Conservation (phyloP, 2,113 vertebrate species). For the Myotis brandtii region DNA sequence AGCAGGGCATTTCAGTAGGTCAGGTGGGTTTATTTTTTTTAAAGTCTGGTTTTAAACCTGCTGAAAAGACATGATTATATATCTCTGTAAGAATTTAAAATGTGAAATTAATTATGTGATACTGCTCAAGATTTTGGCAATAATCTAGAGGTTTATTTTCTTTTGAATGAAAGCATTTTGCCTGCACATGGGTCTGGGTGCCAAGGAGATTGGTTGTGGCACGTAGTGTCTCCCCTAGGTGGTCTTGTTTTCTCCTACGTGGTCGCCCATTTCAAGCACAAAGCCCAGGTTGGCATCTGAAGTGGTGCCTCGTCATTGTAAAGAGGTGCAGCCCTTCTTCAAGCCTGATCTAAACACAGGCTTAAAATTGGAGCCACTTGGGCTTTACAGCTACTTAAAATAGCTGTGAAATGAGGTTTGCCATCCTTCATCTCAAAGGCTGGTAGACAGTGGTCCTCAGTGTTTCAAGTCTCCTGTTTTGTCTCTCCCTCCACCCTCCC, state of each 20-base stretch:
- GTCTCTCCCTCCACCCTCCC: neutral
- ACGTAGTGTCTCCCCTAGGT: conserved; percentile 79
- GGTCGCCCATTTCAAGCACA: conserved; percentile 75
- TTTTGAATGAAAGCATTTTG: conserved; percentile 76
- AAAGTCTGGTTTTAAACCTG: conserved; percentile 68
- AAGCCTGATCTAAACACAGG: conserved; percentile 71
- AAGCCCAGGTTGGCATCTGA: conserved; percentile 73
- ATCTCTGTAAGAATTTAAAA: conserved; percentile 73
- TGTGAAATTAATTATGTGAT: conserved; percentile 70
- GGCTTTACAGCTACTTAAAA: conserved; percentile 80
- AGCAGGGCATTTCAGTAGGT: neutral
- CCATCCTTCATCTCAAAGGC: conserved; percentile 68
- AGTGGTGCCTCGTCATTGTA: conserved; percentile 51
- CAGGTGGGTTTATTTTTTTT: neutral
- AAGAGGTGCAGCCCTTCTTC: conserved; percentile 63
- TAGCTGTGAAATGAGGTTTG: conserved; percentile 66
- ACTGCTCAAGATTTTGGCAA: conserved; percentile 75
- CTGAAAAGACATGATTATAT: conserved; percentile 64
- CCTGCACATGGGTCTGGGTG: conserved; percentile 76
- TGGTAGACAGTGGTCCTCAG: conserved; percentile 59
- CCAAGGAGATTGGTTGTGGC: conserved; percentile 86
- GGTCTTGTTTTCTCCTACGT: conserved; percentile 79
- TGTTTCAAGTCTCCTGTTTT: neutral
- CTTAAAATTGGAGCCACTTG: conserved; percentile 73
- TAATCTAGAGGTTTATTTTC: conserved; percentile 69